Conservation (phyloP, 2,113 vertebrate genomes). For the Grus americana region DNA sequence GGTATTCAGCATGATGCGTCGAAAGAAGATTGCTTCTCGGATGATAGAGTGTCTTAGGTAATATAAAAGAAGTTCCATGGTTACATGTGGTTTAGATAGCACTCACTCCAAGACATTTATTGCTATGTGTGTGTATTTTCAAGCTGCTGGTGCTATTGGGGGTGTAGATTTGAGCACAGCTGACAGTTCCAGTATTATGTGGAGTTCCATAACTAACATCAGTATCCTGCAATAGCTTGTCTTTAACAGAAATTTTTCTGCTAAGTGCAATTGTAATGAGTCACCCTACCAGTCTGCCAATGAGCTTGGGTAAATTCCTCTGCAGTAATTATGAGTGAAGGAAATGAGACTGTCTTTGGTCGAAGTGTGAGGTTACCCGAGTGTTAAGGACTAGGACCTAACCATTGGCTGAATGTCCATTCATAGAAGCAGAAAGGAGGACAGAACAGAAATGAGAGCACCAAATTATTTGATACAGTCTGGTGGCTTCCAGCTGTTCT, state of each 20-base stretch:
- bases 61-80: background rate
- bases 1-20: slow-evolving; percentile 97
- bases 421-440: background rate
- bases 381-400: background rate
- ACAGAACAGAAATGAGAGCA: background rate
- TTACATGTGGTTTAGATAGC: fast-evolving
- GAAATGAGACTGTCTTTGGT: background rate
- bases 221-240: background rate
- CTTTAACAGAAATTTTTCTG: background rate
- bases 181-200: background rate
- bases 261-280: background rate
- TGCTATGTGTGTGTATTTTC: background rate
- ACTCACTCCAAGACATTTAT: background rate
- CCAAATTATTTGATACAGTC: fast-evolving
- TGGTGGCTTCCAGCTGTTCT: background rate
- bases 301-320: background rate
- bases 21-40: slow-evolving; percentile 92
- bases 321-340: background rate
- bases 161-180: background rate
- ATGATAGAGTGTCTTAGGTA: slow-evolving; percentile 97
- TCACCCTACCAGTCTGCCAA: background rate
- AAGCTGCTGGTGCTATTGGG: background rate
- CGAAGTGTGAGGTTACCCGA: background rate
- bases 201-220: fast-evolving
- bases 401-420: background rate